These are phyloP conservation scores for Geotrupes spiniger DNA, from an alignment of 2,888 invertebrate genomes.

Conservation along the genomic window DNA sequence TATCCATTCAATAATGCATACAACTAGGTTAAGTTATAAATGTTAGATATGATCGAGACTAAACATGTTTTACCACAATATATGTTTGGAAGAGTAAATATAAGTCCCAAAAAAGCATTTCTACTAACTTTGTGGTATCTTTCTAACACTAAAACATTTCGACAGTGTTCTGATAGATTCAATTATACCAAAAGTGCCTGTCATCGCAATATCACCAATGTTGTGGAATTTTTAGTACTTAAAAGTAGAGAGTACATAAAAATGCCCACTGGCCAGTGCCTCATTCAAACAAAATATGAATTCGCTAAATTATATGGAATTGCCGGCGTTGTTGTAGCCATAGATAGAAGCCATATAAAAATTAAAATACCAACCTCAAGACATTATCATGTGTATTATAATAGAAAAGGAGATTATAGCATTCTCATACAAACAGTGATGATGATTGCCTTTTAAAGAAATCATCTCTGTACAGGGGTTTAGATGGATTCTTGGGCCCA, in stretches of 20 bases:
- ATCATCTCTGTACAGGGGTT: slow-evolving; percentile 19
- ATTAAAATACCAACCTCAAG: slow-evolving; percentile 8
- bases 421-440: slow-evolving; percentile 14
- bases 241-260: too few species aligned
- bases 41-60: too few species aligned
- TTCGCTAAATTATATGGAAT: neutral
- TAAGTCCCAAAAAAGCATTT: too few species aligned
- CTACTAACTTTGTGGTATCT: neutral
- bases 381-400: slow-evolving; percentile 13
- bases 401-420: slow-evolving; percentile 13
- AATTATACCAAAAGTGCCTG: too few species aligned
- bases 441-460: too few species aligned
- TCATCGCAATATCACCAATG: too few species aligned
- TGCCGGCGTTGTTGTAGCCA: neutral
- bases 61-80: too few species aligned
- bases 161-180: neutral
- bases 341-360: slow-evolving; percentile 16
- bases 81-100: too few species aligned
- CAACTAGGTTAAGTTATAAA: too few species aligned
- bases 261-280: neutral
- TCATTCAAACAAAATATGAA: neutral
- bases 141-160: neutral
- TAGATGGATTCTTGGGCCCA: slow-evolving; percentile 16
- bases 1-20: too few species aligned
- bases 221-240: too few species aligned